Evolutionary conservation across 1,140 invertebrate species (phyloP), one percentile per base, ranked within the genome.

Genomic region (Maniola jurtina): DNA sequence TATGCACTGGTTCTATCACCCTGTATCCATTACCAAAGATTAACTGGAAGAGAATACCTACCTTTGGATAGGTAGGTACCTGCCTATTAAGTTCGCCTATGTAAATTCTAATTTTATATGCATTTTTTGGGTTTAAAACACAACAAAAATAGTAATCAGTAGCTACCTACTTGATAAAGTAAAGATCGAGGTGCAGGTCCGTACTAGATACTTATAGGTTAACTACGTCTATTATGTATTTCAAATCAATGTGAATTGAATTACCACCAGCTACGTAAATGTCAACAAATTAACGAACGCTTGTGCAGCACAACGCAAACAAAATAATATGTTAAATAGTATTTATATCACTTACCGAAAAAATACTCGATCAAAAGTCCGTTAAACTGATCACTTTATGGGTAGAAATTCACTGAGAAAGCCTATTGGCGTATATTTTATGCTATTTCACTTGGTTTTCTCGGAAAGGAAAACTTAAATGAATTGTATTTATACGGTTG

Each of bases 361-460:
- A 66, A 69, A 62, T 40, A 16, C 8, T 69, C 34, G 25, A 9
- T 16, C 48, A 13, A 16, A 52, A 52, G 48, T 52, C 48, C 48
- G 14, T 52, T 52, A 16, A 11, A 10, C 4, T 6, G 7, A 38
- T 1, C 42, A 45, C 42, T 45, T 13, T 45, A n/a, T 6, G 5
- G 2, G 15, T 25, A 72, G 58, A 83, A 81, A 79, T 71, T 68
- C 80, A 87, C 80, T 77, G 81, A 84, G 76, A 83, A 77, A 11
- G 58, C 68, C 64, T 71, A 61, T 59, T 66, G 42, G 68, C 68
- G 61, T 16, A 13, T 25, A 47, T 4, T 25, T 25, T 67, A 61
- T 68, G 66, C 73, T 84, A 82, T 86, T 85, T 83, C 84, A 89
- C 86, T 85, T 79, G 77, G 83, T 89, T 84, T 87, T 87, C 82